These are phyloP conservation scores for Himalopsyche tibetana DNA, from an alignment of 2,888 invertebrate genomes.

Conservation along the genomic window DNA sequence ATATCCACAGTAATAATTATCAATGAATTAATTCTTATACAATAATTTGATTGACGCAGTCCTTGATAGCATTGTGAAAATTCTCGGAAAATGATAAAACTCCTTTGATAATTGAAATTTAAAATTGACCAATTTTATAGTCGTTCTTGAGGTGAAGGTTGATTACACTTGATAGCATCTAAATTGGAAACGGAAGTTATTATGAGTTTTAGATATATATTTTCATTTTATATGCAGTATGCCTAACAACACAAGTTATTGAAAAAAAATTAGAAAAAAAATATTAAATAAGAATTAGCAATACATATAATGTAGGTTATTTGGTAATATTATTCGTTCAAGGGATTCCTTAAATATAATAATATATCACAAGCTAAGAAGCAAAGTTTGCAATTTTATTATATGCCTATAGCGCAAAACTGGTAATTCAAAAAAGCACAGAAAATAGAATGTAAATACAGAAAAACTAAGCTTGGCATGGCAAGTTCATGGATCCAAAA, in stretches of 20 bases:
- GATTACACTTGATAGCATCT: slow-evolving; percentile 4
- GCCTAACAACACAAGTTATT: background rate
- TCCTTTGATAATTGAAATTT: slow-evolving; percentile 13
- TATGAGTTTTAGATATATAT: slow-evolving; percentile 3
- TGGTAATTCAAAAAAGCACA: too few species aligned
- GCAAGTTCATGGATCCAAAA: too few species aligned
- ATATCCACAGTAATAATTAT: too few species aligned
- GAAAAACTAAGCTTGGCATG: too few species aligned
- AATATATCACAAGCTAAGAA: too few species aligned
- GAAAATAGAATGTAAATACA: too few species aligned
- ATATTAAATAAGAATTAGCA: background rate
- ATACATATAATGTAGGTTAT: background rate
- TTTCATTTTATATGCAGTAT: slow-evolving; percentile 5
- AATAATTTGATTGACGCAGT: slow-evolving; percentile 23
- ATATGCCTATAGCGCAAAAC: too few species aligned
- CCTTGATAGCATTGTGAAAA: slow-evolving; percentile 17
- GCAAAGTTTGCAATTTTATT: too few species aligned
- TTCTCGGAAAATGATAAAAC: slow-evolving; percentile 19
- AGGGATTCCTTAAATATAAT: too few species aligned
- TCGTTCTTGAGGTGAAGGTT: slow-evolving; percentile 32
- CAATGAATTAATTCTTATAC: background rate
- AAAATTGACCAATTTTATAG: slow-evolving; percentile 8
- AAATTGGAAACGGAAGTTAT: slow-evolving; percentile 29
- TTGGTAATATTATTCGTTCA: too few species aligned
- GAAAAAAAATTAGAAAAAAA: too few species aligned